Base-by-base conservation (phyloP, 2,888 invertebrate species). In the Campoplex capitator region DNA sequence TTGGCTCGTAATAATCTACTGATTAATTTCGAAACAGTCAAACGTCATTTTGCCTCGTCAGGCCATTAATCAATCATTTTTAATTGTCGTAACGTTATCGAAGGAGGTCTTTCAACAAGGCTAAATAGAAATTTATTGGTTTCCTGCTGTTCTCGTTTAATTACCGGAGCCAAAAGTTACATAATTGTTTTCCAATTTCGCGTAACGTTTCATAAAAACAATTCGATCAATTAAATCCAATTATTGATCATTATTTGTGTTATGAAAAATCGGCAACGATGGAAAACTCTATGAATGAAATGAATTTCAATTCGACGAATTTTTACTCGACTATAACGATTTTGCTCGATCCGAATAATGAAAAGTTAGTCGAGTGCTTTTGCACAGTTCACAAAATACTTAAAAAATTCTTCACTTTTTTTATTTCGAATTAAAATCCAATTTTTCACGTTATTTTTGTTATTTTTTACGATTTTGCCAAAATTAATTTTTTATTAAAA, bases 51-150 rank as follows among this genome's bases (percentile, higher is more conserved):
- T 65, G 54, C 32, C 71, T 65, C 23, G 51, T 65, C 51, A 48
- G 62, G 51, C 71, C 32, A 83, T 73, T 65, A 78, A 83, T 78
- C 62, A 71, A 77, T 83, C 65, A 73, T 78, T 70, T 75, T 56
- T 23, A 62, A 45, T 68, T 18, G 32, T 45, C 71, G 8, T 73
- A 18, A 73, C 42, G 73, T 65, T 42, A 71, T 58, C 9, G 71
- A 51, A 28, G 48, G 54, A 23, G 32, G 42, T 48, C n/a, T 62
- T 67, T 54, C 54, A 32, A 7, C 54, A 13, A 56, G 78, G 65
- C 83, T 54, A 77, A 78, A 83, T 65, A 38, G 73, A 74, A 45
- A 67, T 78, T 73, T 65, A 83, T 78, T 62, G 62, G 32, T 67
- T 13, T 73, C 42, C 54, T 45, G 62, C 32, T 62, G 3, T 16